These are phyloP conservation scores for Hirundichthys speculiger DNA, from an alignment of 2,113 vertebrate genomes.

Conservation along the genomic window DNA sequence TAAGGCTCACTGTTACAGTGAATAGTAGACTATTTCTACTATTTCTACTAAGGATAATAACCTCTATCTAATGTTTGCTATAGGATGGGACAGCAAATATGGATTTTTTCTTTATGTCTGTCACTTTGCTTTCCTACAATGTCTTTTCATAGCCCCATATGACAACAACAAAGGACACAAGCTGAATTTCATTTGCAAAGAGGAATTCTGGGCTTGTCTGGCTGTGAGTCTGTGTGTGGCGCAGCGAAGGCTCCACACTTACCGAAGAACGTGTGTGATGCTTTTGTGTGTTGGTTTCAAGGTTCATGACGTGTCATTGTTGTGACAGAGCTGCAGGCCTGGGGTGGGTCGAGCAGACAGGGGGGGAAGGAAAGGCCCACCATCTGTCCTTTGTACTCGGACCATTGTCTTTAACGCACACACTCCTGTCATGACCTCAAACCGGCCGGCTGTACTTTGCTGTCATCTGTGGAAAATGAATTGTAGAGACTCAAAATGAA, in stretches of 20 bases:
- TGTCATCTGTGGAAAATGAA: constrained; percentile 17
- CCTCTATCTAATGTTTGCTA: too few species aligned
- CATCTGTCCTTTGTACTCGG: constrained; percentile 71
- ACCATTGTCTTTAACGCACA: constrained; percentile 62
- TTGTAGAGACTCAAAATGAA: neutral
- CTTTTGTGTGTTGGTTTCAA: constrained; percentile 59
- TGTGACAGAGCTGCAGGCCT: constrained; percentile 27
- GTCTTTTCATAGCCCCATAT: too few species aligned
- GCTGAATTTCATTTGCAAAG: constrained; percentile 3
- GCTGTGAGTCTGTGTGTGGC: constrained; percentile 29
- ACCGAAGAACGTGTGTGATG: constrained; percentile 42
- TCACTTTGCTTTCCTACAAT: too few species aligned
- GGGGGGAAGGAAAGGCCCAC: constrained; percentile 53
- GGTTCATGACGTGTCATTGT: constrained; percentile 65
- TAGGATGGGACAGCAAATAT: too few species aligned
- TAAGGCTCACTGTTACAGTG: too few species aligned
- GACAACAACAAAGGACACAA: constrained; percentile 1
- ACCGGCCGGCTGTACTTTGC: neutral
- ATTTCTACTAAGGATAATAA: too few species aligned
- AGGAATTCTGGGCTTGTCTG: constrained; percentile 7
- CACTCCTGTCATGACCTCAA: constrained; percentile 32
- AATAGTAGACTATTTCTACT: neutral
- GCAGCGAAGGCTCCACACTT: constrained; percentile 34
- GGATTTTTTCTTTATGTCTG: neutral
- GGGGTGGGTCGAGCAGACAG: neutral